phyloP scores from a whole-genome alignment of 2,888 invertebrate species.

The Parapristionchus giblindavisi region DNA sequence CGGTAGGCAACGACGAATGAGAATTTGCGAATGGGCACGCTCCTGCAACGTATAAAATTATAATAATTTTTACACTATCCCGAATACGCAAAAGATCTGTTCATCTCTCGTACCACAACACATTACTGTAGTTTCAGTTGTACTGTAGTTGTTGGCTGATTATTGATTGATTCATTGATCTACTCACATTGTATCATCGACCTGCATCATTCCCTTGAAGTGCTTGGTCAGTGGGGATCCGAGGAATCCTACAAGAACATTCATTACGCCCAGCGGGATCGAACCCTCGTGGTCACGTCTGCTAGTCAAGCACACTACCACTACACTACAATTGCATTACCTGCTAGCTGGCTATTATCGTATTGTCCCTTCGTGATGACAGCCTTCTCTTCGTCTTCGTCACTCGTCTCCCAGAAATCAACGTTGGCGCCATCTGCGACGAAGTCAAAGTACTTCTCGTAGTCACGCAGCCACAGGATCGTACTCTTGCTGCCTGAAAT shows the following conservation, averaged over 20 bases:
- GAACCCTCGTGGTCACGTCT: too few species aligned
- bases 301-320: too few species aligned
- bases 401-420: conserved; percentile 47
- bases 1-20: conserved; percentile 60
- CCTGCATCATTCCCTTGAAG: conserved; percentile 54
- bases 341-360: conserved; percentile 15
- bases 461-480: conserved; percentile 63
- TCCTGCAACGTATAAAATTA: conserved; percentile 6
- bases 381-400: neutral
- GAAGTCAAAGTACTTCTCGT: conserved; percentile 55
- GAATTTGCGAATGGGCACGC: conserved; percentile 59
- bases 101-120: neutral
- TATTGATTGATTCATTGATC: neutral
- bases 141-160: too few species aligned
- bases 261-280: too few species aligned
- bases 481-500: conserved; percentile 58
- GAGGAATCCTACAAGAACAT: conserved; percentile 50
- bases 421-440: conserved; percentile 39
- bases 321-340: too few species aligned
- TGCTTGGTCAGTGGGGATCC: conserved; percentile 58
- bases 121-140: neutral
- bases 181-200: conserved; percentile 46
- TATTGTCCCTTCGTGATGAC: conserved; percentile 18
- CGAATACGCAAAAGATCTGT: too few species aligned
- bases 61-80: neutral